Evolutionary conservation across 2,113 vertebrate species (phyloP), one percentile per base, ranked within the genome.

Genomic region (Gila orcuttii): DNA sequence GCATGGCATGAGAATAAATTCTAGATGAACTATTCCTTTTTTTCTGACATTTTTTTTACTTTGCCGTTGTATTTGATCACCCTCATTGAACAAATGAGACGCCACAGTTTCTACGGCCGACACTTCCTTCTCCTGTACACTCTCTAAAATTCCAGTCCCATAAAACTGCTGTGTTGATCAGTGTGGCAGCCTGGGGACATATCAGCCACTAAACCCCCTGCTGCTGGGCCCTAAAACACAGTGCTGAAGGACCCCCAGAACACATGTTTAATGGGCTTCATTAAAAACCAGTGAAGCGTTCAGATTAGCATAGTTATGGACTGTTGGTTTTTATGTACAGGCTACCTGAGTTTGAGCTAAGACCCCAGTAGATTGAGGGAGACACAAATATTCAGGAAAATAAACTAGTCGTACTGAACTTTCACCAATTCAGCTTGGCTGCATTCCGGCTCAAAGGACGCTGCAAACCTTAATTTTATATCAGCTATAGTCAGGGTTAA

Each of bases 261-360:
- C 79, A 82, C 71, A 64, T 64, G 47, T 83, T 82, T 86, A 86
- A 86, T 82, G 80, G 85, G 85, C 79, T 86, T 86, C 85, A 86
- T 88, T 88, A 88, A 86, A 86, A 77, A 57, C 73, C 79, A 88
- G 83, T 83, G 60, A 69, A 86, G 87, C 87, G 76, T 86, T 84
- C 84, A 88, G 76, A 88, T 88, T 88, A 88, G 84, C 79, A 88
- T 88, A 88, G 87, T 88, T 88, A 88, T 85, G 64, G 87, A 84
- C 85, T 85, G 42, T 88, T 85, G 79, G 73, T 25, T 83, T 86
- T 83, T 86, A 86, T 86, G 83, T 81, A 82, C 73, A 73, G 84
- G 87, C 84, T 88, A 66, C 84, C 69, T 85, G 83, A 39, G 71
- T 77, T 82, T 55, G 62, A 88, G 79, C 50, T 68, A 23, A 74